Base-by-base conservation (phyloP, 2,113 vertebrate species). In the Brachyhypopomus gauderio region DNA sequence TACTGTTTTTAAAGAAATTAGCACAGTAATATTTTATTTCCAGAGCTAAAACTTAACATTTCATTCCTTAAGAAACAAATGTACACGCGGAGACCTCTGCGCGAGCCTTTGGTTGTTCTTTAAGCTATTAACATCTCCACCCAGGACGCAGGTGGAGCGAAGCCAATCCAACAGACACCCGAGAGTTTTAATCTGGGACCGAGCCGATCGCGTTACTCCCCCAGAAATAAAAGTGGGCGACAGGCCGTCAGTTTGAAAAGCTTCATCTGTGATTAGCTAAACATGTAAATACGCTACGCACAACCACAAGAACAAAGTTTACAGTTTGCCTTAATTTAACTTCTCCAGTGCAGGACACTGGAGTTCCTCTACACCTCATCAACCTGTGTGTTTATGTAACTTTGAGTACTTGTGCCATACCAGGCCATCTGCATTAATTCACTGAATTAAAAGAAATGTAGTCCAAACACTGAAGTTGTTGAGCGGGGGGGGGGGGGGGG, bases 131-230 rank as follows among this genome's bases (percentile, higher is more conserved):
- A 3, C 3, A 5, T 3, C 19, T 59, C 25, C 48, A 58, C 48
- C 9, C 48, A 58, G 56, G 56, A 64, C 22, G 22, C 30, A 38
- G 36, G 66, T 67, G 52, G 56, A 71, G 22, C 23, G 69, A 60
- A 12, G 55, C 48, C 55, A 79, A 59, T 38, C 64, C 6, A 27
- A 38, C 80, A 82, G 36, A 82, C 55, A 77, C 58, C 75, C 59
- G 64, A 82, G 74, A 82, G 55, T 66, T 69, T 62, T 82, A 82
- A 77, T 82, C 80, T 77, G 66, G 56, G 74, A 55, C 23, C 71
- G 73, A 38, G 74, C 55, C 22, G 75, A 76, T 82, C 80, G 45
- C 59, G 74, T 82, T 82, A 71, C 80, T n/a, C 55, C 48, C 55
- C 30, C 56, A 77, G 64, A 77, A 72, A 56, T 30, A 63, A 48